Evolutionary conservation across 2,888 invertebrate species (phyloP).

Genomic region (Drosophila robusta): DNA sequence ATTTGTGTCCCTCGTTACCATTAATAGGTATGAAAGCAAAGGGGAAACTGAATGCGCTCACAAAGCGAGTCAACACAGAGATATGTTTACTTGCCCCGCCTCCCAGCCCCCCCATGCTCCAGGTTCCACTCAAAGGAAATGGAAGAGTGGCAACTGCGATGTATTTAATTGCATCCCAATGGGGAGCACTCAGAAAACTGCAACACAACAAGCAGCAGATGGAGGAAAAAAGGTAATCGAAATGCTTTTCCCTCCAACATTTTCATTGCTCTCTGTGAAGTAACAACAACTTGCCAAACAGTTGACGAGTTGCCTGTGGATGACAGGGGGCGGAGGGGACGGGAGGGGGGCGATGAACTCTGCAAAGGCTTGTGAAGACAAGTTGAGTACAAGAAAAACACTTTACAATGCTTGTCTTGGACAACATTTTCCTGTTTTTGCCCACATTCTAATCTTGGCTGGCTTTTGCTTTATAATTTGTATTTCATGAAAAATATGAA

Average conservation of each 20-base stretch:
- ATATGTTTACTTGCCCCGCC: constrained; percentile 26
- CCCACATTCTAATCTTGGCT: constrained; percentile 32
- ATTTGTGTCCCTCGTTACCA: constrained; percentile 19
- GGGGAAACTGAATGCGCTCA: constrained; percentile 45
- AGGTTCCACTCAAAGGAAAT: constrained; percentile 33
- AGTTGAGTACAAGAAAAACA: constrained; percentile 10
- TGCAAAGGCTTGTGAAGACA: constrained; percentile 14
- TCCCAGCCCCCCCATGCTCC: not conserved
- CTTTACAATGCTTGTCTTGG: constrained; percentile 8
- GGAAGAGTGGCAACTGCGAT: constrained; percentile 38
- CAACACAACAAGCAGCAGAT: constrained; percentile 18
- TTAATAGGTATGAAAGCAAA: constrained; percentile 39
- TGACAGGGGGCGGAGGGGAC: not conserved
- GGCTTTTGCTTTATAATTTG: constrained; percentile 16
- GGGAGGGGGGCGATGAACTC: no score
- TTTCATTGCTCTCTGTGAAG: constrained; percentile 10
- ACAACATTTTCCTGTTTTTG: constrained; percentile 51
- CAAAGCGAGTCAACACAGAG: constrained; percentile 64
- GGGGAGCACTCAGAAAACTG: constrained; percentile 43
- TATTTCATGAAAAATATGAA: no score
- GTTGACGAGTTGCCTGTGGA: constrained; percentile 18
- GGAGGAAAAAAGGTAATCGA: constrained; percentile 44
- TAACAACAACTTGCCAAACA: constrained; percentile 36
- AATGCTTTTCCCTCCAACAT: constrained; percentile 19
- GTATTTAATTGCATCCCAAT: constrained; percentile 76